phyloP scores from a whole-genome alignment of 2,113 vertebrate genomes.

The Malurus elegans region DNA sequence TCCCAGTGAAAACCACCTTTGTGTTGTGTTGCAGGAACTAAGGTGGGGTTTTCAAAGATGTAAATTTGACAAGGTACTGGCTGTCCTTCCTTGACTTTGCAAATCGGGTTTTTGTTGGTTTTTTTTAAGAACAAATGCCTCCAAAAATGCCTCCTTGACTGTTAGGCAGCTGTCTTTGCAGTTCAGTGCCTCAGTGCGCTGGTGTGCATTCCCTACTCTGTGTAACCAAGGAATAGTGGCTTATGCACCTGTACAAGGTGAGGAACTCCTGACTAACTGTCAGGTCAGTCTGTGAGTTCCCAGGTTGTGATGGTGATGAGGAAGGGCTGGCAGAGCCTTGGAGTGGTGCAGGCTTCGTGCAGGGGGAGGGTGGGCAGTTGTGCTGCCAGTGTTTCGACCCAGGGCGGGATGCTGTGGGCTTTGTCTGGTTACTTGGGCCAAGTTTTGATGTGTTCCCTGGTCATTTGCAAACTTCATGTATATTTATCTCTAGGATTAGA shows the following conservation, averaged over 20 bases:
- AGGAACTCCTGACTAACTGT: background rate
- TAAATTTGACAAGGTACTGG: background rate
- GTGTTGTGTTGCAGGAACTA: background rate
- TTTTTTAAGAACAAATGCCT: background rate
- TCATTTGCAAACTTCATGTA: background rate
- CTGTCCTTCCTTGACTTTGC: background rate
- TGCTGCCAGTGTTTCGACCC: background rate
- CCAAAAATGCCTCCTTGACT: background rate
- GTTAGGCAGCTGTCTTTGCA: background rate
- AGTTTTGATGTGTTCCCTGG: accelerated
- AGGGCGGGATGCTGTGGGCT: background rate
- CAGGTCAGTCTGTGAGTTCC: background rate
- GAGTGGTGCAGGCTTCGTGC: too few relatives aligned
- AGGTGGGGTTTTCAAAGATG: background rate
- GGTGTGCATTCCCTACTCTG: background rate
- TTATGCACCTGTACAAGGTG: background rate
- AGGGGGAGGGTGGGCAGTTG: accelerated
- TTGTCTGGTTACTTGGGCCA: background rate
- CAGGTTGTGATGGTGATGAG: background rate
- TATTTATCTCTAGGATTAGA: background rate
- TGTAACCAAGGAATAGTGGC: accelerated
- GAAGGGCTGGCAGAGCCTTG: background rate
- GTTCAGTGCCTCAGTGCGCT: background rate
- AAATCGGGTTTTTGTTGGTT: background rate
- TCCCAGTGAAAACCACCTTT: background rate